Conservation (phyloP, 2,797 vertebrate species). For the Lutjanus argentimaculatus region DNA sequence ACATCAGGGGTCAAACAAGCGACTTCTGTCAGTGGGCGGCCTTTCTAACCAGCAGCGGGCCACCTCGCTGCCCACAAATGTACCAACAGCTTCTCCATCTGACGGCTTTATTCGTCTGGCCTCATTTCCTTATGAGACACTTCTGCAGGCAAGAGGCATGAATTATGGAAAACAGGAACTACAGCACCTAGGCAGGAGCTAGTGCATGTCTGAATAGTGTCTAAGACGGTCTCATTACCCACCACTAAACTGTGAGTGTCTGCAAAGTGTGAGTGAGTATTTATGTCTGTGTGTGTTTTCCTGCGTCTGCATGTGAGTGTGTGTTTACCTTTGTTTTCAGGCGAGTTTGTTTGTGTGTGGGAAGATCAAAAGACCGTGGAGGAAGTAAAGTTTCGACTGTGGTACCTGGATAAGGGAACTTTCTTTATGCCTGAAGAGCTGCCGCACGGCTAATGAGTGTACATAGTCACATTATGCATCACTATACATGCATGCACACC, state of each 20-base stretch:
- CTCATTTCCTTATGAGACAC: conserved; percentile 60
- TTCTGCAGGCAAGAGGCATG: conserved; percentile 49
- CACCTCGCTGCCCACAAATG: conserved; percentile 31
- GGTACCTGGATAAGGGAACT: conserved; percentile 48
- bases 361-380: conserved; percentile 58
- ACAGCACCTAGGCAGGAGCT: conserved; percentile 44
- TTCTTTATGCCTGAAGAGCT: conserved; percentile 40
- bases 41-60: conserved; percentile 27
- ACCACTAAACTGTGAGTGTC: conserved; percentile 44
- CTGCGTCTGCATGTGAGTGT: conserved; percentile 28
- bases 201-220: conserved; percentile 42
- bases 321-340: conserved; percentile 59
- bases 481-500: neutral
- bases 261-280: conserved; percentile 27
- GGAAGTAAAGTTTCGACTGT: conserved; percentile 47
- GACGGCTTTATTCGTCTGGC: conserved; percentile 50
- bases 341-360: conserved; percentile 51
- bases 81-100: conserved; percentile 35
- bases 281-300: conserved; percentile 36
- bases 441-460: conserved; percentile 13
- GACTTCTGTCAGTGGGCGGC: conserved; percentile 28
- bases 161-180: conserved; percentile 65
- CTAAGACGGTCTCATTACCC: conserved; percentile 56
- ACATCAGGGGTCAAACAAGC: conserved; percentile 31
- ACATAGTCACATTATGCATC: conserved; percentile 13